Evolutionary conservation across 1,140 invertebrate species (phyloP), one percentile per base, ranked within the genome.

Genomic region (Rhopalosiphum maidis): DNA sequence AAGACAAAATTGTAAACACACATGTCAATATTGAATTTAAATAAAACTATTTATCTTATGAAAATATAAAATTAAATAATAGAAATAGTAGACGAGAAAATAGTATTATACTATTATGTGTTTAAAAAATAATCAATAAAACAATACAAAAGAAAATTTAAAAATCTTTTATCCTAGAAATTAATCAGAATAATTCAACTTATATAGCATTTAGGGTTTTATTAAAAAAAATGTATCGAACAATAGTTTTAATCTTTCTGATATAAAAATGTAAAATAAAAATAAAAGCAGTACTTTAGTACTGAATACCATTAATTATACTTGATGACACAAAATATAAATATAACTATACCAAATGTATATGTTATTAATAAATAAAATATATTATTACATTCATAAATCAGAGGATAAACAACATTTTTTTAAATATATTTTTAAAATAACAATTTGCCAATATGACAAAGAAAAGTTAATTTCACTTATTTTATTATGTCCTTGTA

Each of bases 351-450:
- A 60, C 30, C 11, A 60, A 30, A 18, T 68, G n/a, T n/a, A 18
- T n/a, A 15, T 77, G n/a, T 68, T n/a, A 68, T 30, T 60, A 30
- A 9, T 30, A 60, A 25, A 60, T 60, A 0, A 30, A 30, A 68
- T 68, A 15, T 35, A 77, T 77, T 77, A 35, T 18, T 18, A 77
- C 60, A n/a, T 77, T 18, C n/a, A 77, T 11, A 37, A 85, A 86
- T 86, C 15, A 15, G 23, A n/a, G 25, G 30, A 1, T 2, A 7
- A 86, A 86, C 23, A 46, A 86, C 11, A 86, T 54, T 54, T 54
- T 54, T 48, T 51, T 88, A 48, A 48, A n/a, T 48, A n/a, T 88
- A 51, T 88, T 51, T 88, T 51, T 51, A 54, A 51, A 88, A 88
- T 9, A 0, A 86, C 43, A 21, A 86, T 2, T n/a, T n/a, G 87